A percentile compares a stretch with the other conserved stretches of the same genome.
These are phyloP conservation scores for Zoanthus solanderi DNA, from an alignment of 92 coral and sea anemone species.

Conservation along the genomic window DNA sequence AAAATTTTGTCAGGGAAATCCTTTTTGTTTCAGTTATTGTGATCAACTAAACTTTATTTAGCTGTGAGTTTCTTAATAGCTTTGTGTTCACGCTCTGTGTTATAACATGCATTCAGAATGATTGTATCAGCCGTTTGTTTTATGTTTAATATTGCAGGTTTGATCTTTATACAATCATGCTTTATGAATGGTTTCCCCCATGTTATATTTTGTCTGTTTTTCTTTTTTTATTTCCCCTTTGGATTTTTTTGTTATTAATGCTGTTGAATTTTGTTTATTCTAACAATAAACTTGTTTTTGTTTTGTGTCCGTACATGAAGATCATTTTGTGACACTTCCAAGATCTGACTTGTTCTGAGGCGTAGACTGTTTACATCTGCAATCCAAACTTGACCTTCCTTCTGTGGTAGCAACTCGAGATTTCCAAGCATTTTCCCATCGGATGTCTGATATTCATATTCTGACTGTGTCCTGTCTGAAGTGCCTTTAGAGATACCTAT, in stretches of 20 bases:
- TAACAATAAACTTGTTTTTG: constrained; percentile 21
- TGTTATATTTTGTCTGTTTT: constrained; percentile 7
- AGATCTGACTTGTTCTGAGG: constrained; percentile 44
- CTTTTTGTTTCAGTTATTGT: no score
- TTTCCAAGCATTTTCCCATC: constrained; percentile 18
- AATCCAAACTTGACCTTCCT: constrained; percentile 24
- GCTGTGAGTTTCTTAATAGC: no score
- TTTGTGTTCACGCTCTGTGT: not conserved
- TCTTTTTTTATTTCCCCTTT: not conserved
- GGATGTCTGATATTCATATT: constrained; percentile 12
- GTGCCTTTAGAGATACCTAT: constrained; percentile 19
- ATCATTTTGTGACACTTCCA: constrained; percentile 41
- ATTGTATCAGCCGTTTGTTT: not conserved
- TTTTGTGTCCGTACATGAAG: constrained; percentile 41
- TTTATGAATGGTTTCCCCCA: not conserved
- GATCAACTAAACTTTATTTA: no score
- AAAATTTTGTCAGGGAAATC: not conserved
- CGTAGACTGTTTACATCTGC: constrained; percentile 32
- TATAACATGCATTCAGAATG: not conserved
- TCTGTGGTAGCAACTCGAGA: constrained; percentile 37
- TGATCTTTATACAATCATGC: not conserved
- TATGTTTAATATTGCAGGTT: no score
- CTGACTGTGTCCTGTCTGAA: constrained; percentile 40
- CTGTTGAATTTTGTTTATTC: not conserved
- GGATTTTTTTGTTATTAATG: not conserved